Evolutionary conservation across 2,888 invertebrate species (phyloP).

Genomic region (Sarcophaga rosellei): DNA sequence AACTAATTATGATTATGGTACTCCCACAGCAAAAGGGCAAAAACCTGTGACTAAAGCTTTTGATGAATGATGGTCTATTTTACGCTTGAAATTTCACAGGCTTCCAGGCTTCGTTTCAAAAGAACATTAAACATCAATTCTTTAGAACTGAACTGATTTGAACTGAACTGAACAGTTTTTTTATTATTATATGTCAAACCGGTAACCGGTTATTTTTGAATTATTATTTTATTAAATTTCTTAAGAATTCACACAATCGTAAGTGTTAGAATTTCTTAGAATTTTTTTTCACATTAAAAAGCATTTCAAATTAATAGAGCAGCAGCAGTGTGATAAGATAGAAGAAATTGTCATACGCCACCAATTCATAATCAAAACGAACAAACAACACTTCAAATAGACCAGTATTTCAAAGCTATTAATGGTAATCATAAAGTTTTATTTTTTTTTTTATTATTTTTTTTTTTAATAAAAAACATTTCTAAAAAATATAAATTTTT

Average conservation of each 20-base stretch:
- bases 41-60: too few species aligned
- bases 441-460: too few species aligned
- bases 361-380: background rate
- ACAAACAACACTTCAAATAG: background rate
- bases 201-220: too few species aligned
- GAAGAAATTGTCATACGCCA: background rate
- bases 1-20: too few species aligned
- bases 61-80: too few species aligned
- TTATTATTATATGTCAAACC: too few species aligned
- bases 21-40: too few species aligned
- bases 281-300: background rate
- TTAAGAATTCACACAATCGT: background rate
- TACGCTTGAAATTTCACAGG: too few species aligned
- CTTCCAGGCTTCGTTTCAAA: too few species aligned
- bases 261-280: slow-evolving; percentile 11
- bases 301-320: background rate
- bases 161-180: too few species aligned
- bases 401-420: background rate
- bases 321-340: slow-evolving; percentile 3
- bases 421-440: background rate
- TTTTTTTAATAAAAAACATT: background rate
- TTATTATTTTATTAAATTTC: background rate
- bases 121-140: too few species aligned
- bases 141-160: too few species aligned
- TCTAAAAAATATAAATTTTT: background rate